Base-by-base conservation (phyloP, 2,113 vertebrate species). In the Upupa epops region DNA sequence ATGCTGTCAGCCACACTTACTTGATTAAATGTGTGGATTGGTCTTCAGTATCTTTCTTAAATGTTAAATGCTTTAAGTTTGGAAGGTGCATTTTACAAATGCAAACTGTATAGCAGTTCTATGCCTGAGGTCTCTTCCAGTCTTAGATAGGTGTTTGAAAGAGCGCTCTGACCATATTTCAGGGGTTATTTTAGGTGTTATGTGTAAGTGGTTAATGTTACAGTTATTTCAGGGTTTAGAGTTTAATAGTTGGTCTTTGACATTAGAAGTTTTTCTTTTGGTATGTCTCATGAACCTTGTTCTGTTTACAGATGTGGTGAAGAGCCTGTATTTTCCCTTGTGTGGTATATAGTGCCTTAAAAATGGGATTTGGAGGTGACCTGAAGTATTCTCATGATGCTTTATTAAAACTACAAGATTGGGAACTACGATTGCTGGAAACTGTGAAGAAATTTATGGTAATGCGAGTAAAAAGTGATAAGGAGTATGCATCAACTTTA, bases 391-490 rank as follows among this genome's bases (percentile, higher is more conserved):
- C 99, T 89, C 99, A 99, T 45, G 99, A 99, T 96, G 98, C 99
- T 89, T 98, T 99, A 86, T 94, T 99, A 96, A 99, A 99, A 97
- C 97, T 99, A 83, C 99, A 99, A 97, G 99, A 99, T 94, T 99
- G 99, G 98, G 99, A 99, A 91, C 97, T 99, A 88, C 98, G 98
- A 78, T 96, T 99, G 55, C 96, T 99, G 94, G 99, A 99, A 97
- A 98, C 98, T 1, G 98, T 99, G 94, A 99, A 99, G 96, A 99
- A 99, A 87, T 99, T 99, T 93, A 99, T 99, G 99, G 98, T 98
- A 3, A 97, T 99, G 92, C 96, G 99, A 82, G 99, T 99, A 92
- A 99, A 99, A 97, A 99, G 99, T 70, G 99, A 99, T 94, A 99
- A 99, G 84, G 99, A 99, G 66, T 99, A 99, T 76, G 98, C 99